phyloP scores from a whole-genome alignment of 2,113 vertebrate genomes.

The Cynocephalus volans region DNA sequence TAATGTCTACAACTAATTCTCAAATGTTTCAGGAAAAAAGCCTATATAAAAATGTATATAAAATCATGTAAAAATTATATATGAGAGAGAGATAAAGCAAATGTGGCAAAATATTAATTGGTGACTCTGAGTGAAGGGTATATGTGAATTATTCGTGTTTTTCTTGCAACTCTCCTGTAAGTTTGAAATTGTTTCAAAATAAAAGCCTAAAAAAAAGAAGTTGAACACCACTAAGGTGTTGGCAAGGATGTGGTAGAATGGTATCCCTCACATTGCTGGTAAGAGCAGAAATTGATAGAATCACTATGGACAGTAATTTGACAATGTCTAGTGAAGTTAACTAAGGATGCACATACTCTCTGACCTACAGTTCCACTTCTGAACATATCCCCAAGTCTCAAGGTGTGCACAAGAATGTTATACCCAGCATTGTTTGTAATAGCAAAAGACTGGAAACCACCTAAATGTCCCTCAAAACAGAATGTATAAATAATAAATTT shows the following conservation, averaged over 20 bases:
- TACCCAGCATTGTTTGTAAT: not conserved
- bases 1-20: conserved; percentile 32
- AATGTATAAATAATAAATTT: not conserved
- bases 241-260: not conserved
- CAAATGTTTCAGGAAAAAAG: conserved; percentile 17
- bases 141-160: not conserved
- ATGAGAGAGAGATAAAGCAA: not conserved
- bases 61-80: conserved; percentile 24
- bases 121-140: not conserved
- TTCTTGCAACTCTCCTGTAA: not conserved
- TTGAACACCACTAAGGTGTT: not conserved
- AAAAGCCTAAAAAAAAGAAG: conserved; percentile 29
- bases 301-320: not conserved
- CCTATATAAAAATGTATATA: not conserved
- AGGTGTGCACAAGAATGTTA: not conserved
- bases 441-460: conserved; percentile 31
- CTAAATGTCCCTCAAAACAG: not conserved
- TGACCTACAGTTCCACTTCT: not conserved
- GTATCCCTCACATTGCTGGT: not conserved
- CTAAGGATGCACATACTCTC: not conserved
- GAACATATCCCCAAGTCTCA: not conserved
- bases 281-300: not conserved
- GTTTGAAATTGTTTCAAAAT: conserved; percentile 38
- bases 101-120: not conserved
- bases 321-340: not conserved